phyloP scores from a whole-genome alignment of 1,140 invertebrate genomes.

The Trichonephila inaurata region DNA sequence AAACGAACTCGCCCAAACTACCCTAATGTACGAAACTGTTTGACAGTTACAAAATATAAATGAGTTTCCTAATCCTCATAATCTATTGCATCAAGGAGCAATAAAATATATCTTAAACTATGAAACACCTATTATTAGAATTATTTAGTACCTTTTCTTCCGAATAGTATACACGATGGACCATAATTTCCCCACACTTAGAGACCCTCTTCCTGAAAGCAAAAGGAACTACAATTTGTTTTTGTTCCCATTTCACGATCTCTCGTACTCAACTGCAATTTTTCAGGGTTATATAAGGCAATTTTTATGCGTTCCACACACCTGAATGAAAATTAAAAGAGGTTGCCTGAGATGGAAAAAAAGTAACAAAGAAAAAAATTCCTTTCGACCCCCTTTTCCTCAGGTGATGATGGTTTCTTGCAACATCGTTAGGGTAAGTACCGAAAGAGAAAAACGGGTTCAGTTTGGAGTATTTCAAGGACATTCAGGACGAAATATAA shows the following conservation, averaged over 20 bases:
- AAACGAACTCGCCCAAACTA: too few species aligned
- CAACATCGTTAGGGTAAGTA: slow-evolving; percentile 11
- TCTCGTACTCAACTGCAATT: background rate
- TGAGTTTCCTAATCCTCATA: too few species aligned
- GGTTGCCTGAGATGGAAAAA: background rate
- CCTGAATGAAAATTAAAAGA: background rate
- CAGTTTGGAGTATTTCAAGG: slow-evolving; percentile 13
- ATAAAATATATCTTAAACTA: too few species aligned
- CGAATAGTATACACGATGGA: too few species aligned
- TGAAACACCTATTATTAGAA: too few species aligned
- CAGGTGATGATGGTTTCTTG: slow-evolving; percentile 9
- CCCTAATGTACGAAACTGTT: too few species aligned
- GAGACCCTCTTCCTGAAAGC: background rate
- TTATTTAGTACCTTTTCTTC: too few species aligned
- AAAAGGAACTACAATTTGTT: background rate
- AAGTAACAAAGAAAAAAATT: background rate
- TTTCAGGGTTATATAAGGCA: background rate
- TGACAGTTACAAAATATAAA: too few species aligned
- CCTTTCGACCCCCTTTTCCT: background rate
- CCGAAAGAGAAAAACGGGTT: slow-evolving; percentile 27
- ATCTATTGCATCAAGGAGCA: too few species aligned
- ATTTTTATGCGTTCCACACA: slow-evolving; percentile 9
- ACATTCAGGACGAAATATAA: slow-evolving; percentile 1
- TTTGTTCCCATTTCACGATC: background rate
- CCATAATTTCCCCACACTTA: too few species aligned